These are phyloP conservation scores for Remorina albescens DNA, from an alignment of 2,797 vertebrate species.

Conservation along the genomic window DNA sequence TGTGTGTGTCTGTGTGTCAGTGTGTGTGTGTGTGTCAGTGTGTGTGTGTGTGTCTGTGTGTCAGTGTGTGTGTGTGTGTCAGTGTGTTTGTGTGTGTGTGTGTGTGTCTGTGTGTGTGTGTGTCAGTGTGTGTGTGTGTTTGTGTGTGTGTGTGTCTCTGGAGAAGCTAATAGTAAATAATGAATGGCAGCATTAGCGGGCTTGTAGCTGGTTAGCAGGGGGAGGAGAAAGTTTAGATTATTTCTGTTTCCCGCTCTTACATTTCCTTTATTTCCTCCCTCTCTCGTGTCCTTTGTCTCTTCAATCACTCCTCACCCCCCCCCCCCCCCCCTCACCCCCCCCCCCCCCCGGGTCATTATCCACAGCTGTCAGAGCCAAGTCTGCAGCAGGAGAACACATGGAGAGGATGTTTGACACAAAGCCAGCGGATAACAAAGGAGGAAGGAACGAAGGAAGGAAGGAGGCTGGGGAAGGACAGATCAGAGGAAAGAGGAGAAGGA, in stretches of 20 bases:
- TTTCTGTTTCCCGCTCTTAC: conserved; percentile 10
- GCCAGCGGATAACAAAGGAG: conserved; percentile 38
- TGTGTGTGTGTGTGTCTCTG: background rate
- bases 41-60: background rate
- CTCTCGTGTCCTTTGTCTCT: conserved; percentile 15
- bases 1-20: conserved; percentile 2
- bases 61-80: conserved; percentile 9
- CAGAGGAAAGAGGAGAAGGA: conserved; percentile 14
- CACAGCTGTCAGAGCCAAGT: conserved; percentile 56
- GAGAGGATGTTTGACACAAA: conserved; percentile 50
- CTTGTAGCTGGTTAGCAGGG: conserved; percentile 48
- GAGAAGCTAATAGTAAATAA: conserved; percentile 58
- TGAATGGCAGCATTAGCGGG: conserved; percentile 63
- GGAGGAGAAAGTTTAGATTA: conserved; percentile 46
- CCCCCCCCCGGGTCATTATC: conserved; percentile 58
- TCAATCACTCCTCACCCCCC: background rate
- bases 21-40: conserved; percentile 10
- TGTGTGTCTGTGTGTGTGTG: background rate
- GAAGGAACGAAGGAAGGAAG: conserved; percentile 2
- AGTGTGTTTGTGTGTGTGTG: background rate
- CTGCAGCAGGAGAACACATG: conserved; percentile 32
- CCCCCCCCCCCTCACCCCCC: background rate
- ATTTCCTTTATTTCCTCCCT: conserved; percentile 16
- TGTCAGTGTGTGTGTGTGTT: conserved; percentile 12
- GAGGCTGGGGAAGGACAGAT: conserved; percentile 1